Base-by-base conservation (phyloP, 2,888 invertebrate species). In the Apamea crenata region DNA sequence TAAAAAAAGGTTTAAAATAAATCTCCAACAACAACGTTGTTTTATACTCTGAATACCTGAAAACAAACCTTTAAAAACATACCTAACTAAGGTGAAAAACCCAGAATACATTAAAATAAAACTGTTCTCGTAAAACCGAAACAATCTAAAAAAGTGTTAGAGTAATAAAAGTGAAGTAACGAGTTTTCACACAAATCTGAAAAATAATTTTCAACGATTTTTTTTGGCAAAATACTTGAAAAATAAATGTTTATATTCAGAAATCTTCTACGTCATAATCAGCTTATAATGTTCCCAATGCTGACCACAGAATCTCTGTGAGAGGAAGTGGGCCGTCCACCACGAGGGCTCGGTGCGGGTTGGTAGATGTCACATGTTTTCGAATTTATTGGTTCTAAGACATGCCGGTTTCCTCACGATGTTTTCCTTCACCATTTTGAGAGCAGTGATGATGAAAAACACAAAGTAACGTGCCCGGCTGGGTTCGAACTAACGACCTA, bases 101-200 rank as follows among this genome's bases (percentile, higher is more conserved):
- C 21, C 47, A 63, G 71, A 82, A 56, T 50, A 61, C 68, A 79
- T 83, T 77, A 78, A 70, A 70, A 59, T 70, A 78, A 83, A 69
- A 83, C 56, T 50, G 59, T 81, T 36, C 18, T 50, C 25, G 47
- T 81, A 66, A 72, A 71, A 82, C 40, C 32, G 25, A 80, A 71
- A 85, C 74, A 74, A 82, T 82, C 61, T 74, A 53, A 74, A 56
- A 47, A 74, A 84, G 70, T 85, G 81, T 70, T 67, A n/a, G 59
- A 73, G 59, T n/a, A 61, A 53, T 67, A 59, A 50, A 63, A 72
- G 21, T 1, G 10, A 74, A 79, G 71, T 77, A 77, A 74, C 25
- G 65, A 72, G 56, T 69, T 83, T 83, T 72, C 14, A 63, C 16
- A n/a, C 6, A 63, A 75, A 74, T 50, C 6, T 65, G 66, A 68